phyloP scores from a whole-genome alignment of 1,140 invertebrate species.

The Cardiocondyla obscurior region DNA sequence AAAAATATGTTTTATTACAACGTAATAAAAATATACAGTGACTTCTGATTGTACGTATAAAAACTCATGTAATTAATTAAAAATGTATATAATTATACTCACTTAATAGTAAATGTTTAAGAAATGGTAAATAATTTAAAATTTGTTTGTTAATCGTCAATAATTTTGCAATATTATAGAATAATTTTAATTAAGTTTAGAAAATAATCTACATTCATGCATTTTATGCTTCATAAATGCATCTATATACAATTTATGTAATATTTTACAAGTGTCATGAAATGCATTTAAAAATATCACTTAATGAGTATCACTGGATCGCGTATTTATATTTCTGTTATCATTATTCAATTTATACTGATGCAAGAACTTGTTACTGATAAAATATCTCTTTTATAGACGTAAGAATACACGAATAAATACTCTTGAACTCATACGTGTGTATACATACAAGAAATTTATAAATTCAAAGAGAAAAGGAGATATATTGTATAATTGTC shows the following conservation, averaged over 20 bases:
- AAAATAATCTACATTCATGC: background rate
- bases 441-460: background rate
- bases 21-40: constrained; percentile 57
- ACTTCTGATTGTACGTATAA: constrained; percentile 42
- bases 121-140: no score
- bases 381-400: constrained; percentile 1
- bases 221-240: background rate
- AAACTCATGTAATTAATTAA: constrained; percentile 17
- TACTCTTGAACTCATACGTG: no score
- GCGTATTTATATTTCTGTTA: background rate
- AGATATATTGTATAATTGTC: background rate
- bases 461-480: background rate
- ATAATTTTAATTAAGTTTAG: background rate
- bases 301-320: background rate
- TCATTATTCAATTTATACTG: background rate
- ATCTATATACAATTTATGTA: background rate
- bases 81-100: constrained; percentile 2
- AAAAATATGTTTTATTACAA: constrained; percentile 68
- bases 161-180: background rate
- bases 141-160: no score
- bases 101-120: constrained; percentile 17
- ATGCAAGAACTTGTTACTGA: background rate
- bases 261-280: background rate
- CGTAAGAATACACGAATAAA: background rate
- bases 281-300: background rate